Evolutionary conservation across 37 sponge, comb jelly and placozoan genomes (phyloP).

Genomic region (Bolinopsis microptera): DNA sequence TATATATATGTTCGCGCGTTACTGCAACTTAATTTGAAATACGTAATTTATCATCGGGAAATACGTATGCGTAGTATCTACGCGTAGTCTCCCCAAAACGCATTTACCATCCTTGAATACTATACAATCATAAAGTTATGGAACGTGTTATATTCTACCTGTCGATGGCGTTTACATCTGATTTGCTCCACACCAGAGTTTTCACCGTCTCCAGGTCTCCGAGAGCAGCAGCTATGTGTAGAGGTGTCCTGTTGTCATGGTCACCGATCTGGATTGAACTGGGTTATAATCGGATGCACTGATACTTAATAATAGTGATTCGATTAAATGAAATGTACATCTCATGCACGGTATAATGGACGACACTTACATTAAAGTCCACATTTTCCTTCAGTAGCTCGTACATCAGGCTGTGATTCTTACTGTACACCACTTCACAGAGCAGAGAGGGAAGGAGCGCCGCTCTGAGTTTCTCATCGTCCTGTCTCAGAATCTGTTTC

Average conservation of each 20-base stretch:
- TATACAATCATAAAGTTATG: too few species aligned
- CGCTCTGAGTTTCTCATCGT: neutral
- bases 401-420: neutral
- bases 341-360: too few species aligned
- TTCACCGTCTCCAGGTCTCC: neutral
- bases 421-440: neutral
- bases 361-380: neutral
- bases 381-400: neutral
- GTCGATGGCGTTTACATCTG: neutral
- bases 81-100: too few species aligned
- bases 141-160: too few species aligned
- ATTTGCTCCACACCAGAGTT: slow-evolving; percentile 1
- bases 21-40: too few species aligned
- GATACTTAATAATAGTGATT: too few species aligned
- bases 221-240: neutral
- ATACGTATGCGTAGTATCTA: too few species aligned
- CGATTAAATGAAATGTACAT: too few species aligned
- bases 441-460: neutral
- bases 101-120: too few species aligned
- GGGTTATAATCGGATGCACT: too few species aligned
- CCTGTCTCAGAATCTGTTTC: neutral
- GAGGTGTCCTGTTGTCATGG: neutral
- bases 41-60: too few species aligned
- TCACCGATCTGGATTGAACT: neutral
- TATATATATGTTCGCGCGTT: too few species aligned